A percentile compares a stretch with the other conserved stretches of the same genome.
These are phyloP conservation scores for Epiblema foenella DNA, from an alignment of 2,888 invertebrate species.

Conservation along the genomic window DNA sequence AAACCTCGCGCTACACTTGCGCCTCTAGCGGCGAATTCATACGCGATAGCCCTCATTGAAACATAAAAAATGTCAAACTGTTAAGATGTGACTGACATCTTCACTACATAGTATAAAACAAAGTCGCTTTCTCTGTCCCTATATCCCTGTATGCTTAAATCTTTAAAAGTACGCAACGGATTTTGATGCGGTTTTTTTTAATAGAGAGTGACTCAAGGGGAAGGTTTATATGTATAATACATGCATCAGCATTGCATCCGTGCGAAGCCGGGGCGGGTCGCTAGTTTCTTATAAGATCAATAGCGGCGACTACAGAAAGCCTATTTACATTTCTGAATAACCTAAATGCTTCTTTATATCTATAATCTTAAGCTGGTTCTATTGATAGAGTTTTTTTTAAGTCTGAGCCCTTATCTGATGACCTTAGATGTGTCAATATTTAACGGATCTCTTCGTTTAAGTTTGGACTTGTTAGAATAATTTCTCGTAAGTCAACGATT, in stretches of 20 bases:
- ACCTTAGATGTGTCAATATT: conserved; percentile 16
- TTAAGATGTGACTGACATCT: not conserved
- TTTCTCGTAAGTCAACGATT: not conserved
- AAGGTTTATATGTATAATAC: no score
- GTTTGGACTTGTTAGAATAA: conserved; percentile 7
- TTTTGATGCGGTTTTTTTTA: no score
- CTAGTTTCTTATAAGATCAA: not conserved
- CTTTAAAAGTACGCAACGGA: no score
- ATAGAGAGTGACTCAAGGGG: no score
- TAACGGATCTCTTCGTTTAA: conserved; percentile 1
- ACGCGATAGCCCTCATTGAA: no score
- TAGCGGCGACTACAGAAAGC: not conserved
- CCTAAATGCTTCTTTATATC: not conserved
- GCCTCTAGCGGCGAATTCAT: no score
- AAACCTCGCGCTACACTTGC: no score
- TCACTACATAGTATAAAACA: no score
- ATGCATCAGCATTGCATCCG: no score
- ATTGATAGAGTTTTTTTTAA: not conserved
- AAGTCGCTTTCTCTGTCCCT: no score
- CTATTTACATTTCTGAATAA: not conserved
- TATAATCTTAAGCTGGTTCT: not conserved
- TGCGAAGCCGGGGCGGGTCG: no score
- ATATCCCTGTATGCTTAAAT: no score
- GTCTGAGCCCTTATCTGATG: conserved; percentile 4
- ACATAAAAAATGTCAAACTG: not conserved